Evolutionary conservation across 2,888 invertebrate species (phyloP).

Genomic region (Ramazzottius varieornatus): DNA sequence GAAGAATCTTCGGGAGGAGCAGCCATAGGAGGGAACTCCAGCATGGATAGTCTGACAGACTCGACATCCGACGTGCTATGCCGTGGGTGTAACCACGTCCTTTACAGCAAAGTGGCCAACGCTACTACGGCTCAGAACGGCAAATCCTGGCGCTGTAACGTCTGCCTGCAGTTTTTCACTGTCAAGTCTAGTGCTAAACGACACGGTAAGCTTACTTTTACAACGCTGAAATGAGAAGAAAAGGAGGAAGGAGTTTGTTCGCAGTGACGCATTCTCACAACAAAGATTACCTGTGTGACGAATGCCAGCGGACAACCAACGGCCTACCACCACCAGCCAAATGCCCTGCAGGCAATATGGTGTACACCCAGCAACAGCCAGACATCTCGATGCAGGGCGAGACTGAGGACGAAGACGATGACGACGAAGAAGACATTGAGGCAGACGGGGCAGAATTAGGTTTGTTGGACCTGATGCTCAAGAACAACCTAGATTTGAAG

Average conservation of each 20-base stretch:
- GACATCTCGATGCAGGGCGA: not conserved
- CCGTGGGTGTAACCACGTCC: not conserved
- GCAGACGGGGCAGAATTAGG: not conserved
- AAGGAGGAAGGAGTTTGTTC: not conserved
- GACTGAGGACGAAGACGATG: not conserved
- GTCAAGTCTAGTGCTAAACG: constrained; percentile 1
- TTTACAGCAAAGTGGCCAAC: not conserved
- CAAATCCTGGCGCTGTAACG: not conserved
- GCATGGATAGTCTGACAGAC: too few species aligned
- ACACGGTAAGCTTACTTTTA: too few species aligned
- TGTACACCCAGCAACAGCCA: too few species aligned
- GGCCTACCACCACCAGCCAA: too few species aligned
- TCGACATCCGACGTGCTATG: not conserved
- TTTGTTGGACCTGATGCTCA: not conserved
- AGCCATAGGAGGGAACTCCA: too few species aligned
- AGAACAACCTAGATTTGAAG: not conserved
- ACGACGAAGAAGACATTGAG: not conserved
- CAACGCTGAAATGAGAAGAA: too few species aligned
- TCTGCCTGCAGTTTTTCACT: not conserved
- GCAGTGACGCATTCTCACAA: too few species aligned
- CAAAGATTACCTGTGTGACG: too few species aligned
- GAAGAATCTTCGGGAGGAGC: too few species aligned
- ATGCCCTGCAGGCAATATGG: not conserved
- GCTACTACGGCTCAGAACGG: too few species aligned
- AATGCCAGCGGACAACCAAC: too few species aligned